Evolutionary conservation across 2,113 vertebrate genomes (phyloP).

Genomic region (Cathartes aura): DNA sequence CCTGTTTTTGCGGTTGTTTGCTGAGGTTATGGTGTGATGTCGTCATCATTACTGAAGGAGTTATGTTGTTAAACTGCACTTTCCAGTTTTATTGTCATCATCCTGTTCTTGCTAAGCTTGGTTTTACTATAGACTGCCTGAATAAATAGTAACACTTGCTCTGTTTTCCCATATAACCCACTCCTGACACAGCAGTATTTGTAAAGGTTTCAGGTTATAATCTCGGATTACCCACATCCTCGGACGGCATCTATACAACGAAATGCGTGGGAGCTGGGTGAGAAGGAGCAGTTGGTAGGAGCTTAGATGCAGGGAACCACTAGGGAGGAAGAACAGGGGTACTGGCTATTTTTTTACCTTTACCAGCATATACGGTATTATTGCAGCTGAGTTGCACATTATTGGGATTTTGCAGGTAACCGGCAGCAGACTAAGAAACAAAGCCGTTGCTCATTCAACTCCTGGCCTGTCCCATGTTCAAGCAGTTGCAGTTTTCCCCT

Average conservation of each 20-base stretch:
- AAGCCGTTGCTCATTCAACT: neutral
- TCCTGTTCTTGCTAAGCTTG: neutral
- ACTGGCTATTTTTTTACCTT: neutral
- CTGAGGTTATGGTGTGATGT: neutral
- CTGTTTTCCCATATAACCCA: neutral
- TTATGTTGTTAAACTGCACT: neutral
- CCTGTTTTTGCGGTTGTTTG: neutral
- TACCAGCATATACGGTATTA: neutral
- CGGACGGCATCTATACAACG: neutral
- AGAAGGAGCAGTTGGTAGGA: neutral
- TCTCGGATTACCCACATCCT: neutral
- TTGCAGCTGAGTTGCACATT: accelerated
- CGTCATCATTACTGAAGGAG: neutral
- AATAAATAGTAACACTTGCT: neutral
- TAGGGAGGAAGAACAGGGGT: neutral
- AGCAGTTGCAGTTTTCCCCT: neutral
- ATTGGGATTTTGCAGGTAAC: neutral
- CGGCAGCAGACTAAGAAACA: neutral
- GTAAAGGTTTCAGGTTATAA: neutral
- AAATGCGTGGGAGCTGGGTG: neutral
- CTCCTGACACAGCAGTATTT: neutral
- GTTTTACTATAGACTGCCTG: neutral
- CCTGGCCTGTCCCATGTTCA: neutral
- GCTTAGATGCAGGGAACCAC: neutral
- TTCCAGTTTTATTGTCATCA: neutral